phyloP scores from a whole-genome alignment of 2,888 invertebrate genomes.

The Omphaloscelis lunosa region DNA sequence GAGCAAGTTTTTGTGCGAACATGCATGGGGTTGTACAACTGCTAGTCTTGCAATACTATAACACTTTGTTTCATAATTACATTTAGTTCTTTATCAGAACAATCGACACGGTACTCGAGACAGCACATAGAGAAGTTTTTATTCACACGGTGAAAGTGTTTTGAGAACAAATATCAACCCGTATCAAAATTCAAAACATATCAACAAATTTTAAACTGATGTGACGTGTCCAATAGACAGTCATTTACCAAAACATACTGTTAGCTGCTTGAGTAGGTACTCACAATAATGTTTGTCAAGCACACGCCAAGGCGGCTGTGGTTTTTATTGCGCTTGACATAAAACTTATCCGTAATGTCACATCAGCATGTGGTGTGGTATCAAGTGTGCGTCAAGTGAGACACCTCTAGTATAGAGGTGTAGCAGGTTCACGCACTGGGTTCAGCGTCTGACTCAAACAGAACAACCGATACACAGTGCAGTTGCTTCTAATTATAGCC shows the following conservation, averaged over 20 bases:
- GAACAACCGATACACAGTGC: slow-evolving; percentile 73
- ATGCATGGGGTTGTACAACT: slow-evolving; percentile 16
- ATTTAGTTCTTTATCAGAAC: slow-evolving; percentile 22
- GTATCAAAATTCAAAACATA: slow-evolving; percentile 47
- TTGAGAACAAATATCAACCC: slow-evolving; percentile 42
- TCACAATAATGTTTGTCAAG: slow-evolving; percentile 46
- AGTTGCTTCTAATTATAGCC: slow-evolving; percentile 81
- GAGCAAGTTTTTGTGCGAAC: slow-evolving; percentile 27
- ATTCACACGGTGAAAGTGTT: slow-evolving; percentile 42
- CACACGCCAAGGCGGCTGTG: slow-evolving; percentile 52
- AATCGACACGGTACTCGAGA: slow-evolving; percentile 20
- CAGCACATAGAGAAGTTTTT: slow-evolving; percentile 14
- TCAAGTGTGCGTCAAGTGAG: slow-evolving; percentile 57
- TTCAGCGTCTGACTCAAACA: slow-evolving; percentile 73
- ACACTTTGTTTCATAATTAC: background rate
- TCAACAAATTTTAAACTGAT: slow-evolving; percentile 40
- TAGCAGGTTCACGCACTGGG: slow-evolving; percentile 63
- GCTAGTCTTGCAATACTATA: slow-evolving; percentile 6
- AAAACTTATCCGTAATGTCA: slow-evolving; percentile 54
- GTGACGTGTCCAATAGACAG: slow-evolving; percentile 48
- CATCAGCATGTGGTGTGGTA: slow-evolving; percentile 50
- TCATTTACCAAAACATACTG: slow-evolving; percentile 57
- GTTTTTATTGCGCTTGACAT: slow-evolving; percentile 61
- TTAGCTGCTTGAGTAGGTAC: slow-evolving; percentile 51
- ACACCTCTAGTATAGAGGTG: slow-evolving; percentile 58